Percentiles rank a stretch among this genome's conserved stretches.
phyloP scores from a whole-genome alignment of 35 echinoderm and acorn worm species.

The Ophioderma brevispina region DNA sequence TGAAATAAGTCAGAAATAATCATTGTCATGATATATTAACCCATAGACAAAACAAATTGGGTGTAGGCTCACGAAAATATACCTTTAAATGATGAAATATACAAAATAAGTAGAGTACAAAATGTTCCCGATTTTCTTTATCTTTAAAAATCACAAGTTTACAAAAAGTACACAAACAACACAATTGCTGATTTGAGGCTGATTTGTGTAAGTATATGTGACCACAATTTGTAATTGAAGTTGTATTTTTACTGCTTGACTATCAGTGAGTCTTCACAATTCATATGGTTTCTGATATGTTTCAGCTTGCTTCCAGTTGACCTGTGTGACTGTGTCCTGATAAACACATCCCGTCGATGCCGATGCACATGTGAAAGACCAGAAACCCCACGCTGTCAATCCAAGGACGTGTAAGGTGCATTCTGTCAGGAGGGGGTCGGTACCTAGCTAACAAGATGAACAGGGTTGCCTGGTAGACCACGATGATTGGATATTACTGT shows the following conservation, averaged over 20 bases:
- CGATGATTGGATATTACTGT: slow-evolving; percentile 80
- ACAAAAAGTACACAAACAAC: too few species aligned
- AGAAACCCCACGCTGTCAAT: slow-evolving; percentile 1
- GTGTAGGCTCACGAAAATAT: too few species aligned
- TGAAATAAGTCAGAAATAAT: too few species aligned
- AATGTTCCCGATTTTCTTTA: too few species aligned
- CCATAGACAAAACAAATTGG: too few species aligned
- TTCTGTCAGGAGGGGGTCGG: slow-evolving; percentile 62
- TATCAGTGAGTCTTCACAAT: too few species aligned
- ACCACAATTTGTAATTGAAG: not conserved
- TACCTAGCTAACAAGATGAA: slow-evolving; percentile 71
- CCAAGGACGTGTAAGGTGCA: slow-evolving; percentile 46
- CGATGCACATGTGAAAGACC: slow-evolving; percentile 14
- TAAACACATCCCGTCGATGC: slow-evolving; percentile 54
- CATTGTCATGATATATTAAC: too few species aligned
- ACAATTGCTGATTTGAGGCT: not conserved
- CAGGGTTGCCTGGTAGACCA: slow-evolving; percentile 69
- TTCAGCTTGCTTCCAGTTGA: slow-evolving; percentile 76
- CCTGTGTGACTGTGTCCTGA: slow-evolving; percentile 71
- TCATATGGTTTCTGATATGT: too few species aligned
- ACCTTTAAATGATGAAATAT: too few species aligned
- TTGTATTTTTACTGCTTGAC: too few species aligned
- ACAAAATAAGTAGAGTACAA: too few species aligned
- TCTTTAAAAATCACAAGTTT: too few species aligned
- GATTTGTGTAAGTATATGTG: not conserved